Evolutionary conservation across 2,797 vertebrate species (phyloP), one percentile per base, ranked within the genome.

Genomic region (Myotis myotis): DNA sequence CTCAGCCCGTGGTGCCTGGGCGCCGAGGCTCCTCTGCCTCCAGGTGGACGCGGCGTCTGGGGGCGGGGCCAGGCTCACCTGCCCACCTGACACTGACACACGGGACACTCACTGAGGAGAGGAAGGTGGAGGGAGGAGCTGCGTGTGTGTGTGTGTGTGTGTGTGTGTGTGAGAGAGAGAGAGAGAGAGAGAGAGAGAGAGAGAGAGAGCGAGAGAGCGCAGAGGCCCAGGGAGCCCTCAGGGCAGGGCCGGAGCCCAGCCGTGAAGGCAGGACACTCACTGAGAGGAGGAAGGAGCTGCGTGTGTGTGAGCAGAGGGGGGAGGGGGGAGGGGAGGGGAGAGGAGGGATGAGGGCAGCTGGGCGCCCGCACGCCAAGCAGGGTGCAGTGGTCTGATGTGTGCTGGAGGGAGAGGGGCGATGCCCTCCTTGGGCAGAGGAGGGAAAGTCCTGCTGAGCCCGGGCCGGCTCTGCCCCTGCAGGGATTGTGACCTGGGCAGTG

Each of bases 351-450:
- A 47, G 44, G 7, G 51, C 16, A 1, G 20, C 33, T n/a, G 62
- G 64, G 64, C 6, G 16, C 49, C 49, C 16, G 25, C 57, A 28
- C 57, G 1, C 25, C 25, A 23, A 53, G 72, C 30, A 5, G 62
- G 13, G 6, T 33, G 12, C 17, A 4, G 0, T 12, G 16, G 30
- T 25, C 13, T 0, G 0, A 3, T 23, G 0, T 64, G 5, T 76
- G 8, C 0, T 6, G 23, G 15, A 5, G 33, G 30, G 17, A 12
- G 13, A 10, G 36, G 44, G 33, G 25, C 68, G 13, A 2, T 7
- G 3, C 10, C 5, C 0, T 30, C 0, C 20, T 22, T 41, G 20
- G 4, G 11, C 68, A 28, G 25, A 79, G 28, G 19, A 85, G 79
- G 49, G 19, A 49, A 4, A 2, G 51, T 11, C 19, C 51, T 41